phyloP scores from a whole-genome alignment of 2,113 vertebrate species.

The Microtus oregoni region DNA sequence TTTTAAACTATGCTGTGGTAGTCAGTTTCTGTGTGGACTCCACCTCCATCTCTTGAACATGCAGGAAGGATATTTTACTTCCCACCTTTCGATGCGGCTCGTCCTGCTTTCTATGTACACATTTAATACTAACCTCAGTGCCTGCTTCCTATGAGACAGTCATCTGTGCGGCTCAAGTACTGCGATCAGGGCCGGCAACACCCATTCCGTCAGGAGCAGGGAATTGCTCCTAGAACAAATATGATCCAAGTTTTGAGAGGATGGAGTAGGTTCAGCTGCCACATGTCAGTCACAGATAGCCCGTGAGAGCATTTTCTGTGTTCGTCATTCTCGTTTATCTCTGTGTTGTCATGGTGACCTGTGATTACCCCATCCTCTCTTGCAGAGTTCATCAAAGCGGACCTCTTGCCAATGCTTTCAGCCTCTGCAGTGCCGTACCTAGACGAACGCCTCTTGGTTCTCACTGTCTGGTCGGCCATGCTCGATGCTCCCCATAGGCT shows the following conservation, averaged over 20 bases:
- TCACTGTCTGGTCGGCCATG: neutral
- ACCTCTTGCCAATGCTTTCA: constrained; percentile 21
- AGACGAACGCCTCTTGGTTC: neutral
- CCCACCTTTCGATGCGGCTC: constrained; percentile 49
- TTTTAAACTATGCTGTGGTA: constrained; percentile 25
- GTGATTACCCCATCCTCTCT: constrained; percentile 7
- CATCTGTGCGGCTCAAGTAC: constrained; percentile 8
- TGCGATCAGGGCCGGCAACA: constrained; percentile 57
- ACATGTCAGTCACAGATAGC: neutral
- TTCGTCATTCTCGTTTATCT: constrained; percentile 51
- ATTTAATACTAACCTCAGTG: constrained; percentile 65
- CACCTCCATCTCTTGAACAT: constrained; percentile 47
- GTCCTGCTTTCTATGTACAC: constrained; percentile 63
- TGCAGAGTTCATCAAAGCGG: neutral
- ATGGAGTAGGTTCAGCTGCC: constrained; percentile 6
- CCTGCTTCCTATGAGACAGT: constrained; percentile 63
- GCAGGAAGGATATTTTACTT: constrained; percentile 72
- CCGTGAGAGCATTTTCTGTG: constrained; percentile 52
- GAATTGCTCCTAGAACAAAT: constrained; percentile 60
- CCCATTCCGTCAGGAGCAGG: constrained; percentile 74
- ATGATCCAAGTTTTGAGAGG: neutral
- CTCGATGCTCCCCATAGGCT: neutral
- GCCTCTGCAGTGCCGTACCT: neutral
- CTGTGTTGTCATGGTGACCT: neutral
- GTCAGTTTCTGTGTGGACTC: neutral